These are phyloP conservation scores for Oenanthe melanoleuca DNA, from an alignment of 2,113 vertebrate genomes.

Conservation along the genomic window DNA sequence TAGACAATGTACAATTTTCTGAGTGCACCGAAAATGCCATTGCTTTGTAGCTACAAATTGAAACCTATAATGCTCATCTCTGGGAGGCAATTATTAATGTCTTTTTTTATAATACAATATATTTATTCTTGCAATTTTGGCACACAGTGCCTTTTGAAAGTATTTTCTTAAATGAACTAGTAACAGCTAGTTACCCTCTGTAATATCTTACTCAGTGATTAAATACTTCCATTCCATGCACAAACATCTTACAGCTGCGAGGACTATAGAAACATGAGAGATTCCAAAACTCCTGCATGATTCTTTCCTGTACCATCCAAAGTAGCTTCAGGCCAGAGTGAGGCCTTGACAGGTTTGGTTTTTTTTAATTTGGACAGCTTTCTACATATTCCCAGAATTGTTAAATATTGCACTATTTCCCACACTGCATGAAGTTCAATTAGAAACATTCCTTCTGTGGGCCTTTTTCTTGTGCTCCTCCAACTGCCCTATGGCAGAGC, in stretches of 20 bases:
- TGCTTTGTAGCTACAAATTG: slow-evolving; percentile 50
- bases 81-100: slow-evolving; percentile 41
- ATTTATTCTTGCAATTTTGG: slow-evolving; percentile 31
- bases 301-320: not conserved
- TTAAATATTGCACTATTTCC: slow-evolving; percentile 20
- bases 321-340: not conserved
- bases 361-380: not conserved
- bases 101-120: slow-evolving; percentile 18
- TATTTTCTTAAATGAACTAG: slow-evolving; percentile 38
- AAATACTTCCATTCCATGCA: slow-evolving; percentile 19
- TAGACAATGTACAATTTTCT: slow-evolving; percentile 24
- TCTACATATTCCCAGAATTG: slow-evolving; percentile 44
- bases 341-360: not conserved
- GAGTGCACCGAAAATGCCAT: slow-evolving; percentile 22
- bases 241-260: not conserved
- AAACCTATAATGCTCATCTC: slow-evolving; percentile 44
- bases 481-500: slow-evolving; percentile 14
- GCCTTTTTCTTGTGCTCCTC: not conserved
- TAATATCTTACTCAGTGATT: not conserved
- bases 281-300: not conserved
- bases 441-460: slow-evolving; percentile 5
- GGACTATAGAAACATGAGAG: not conserved
- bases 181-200: slow-evolving; percentile 21
- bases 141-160: not conserved
- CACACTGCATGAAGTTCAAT: slow-evolving; percentile 17